Evolutionary conservation across 2,113 vertebrate genomes (phyloP), one percentile per base, ranked within the genome.

Genomic region (Rallus limicola): DNA sequence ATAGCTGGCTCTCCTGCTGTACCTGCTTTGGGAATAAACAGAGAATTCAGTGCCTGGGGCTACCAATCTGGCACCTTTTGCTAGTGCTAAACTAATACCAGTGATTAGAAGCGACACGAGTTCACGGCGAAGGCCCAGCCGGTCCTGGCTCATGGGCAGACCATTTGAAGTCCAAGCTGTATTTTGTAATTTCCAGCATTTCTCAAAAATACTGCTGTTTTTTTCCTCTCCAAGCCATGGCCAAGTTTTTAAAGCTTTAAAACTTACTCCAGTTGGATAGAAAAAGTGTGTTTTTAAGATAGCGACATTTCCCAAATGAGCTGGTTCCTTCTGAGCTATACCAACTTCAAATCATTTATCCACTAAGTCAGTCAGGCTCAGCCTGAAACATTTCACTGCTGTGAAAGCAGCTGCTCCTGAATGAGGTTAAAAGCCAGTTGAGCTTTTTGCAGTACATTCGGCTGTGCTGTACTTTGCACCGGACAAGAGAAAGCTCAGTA

Each of bases 341-440:
- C 63, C 46, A 40, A 16, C 88, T 91, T 97, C n/a, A 90, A 60
- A 85, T 72, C 8, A n/a, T 88, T 94, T 96, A 77, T 92, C 70
- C 59, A 63, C 80, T 48, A 75, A 90, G 71, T 86, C 74, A 83
- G 78, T 92, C 59, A 56, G 91, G 52, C 67, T 96, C 63, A 23
- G 74, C 38, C 88, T 93, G 92, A 97, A 97, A 85, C 56, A n/a
- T 95, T 94, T 96, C 87, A 93, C 87, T 95, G 81, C 92, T 96
- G 82, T 91, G 91, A 97, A 96, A 90, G 84, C 95, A 97, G 82
- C 93, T 95, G 84, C 84, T 97, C 64, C 63, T 92, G 89, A 74
- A 56, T 33, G 52, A 95, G 48, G 77, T 90, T 88, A 88, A 82
- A 95, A 93, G 76, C 76, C 84, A 84, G 76, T 91, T 91, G 62